phyloP scores from a whole-genome alignment of 2,888 invertebrate species.

The Melikaiella ostensackeni region DNA sequence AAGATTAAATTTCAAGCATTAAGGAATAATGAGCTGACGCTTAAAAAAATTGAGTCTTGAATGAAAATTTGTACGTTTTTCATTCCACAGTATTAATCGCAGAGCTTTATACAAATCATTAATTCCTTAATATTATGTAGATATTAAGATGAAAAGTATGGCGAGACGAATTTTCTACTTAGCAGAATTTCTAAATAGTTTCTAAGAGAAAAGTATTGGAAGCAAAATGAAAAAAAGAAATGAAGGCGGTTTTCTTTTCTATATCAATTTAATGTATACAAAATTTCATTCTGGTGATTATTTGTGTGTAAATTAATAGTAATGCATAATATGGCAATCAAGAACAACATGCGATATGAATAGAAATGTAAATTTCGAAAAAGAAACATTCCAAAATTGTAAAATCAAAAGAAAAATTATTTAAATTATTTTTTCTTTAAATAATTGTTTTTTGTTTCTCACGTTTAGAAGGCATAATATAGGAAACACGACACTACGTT shows the following conservation, averaged over 20 bases:
- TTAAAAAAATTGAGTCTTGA: neutral
- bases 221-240: neutral
- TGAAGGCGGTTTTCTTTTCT: neutral
- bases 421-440: neutral
- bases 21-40: neutral
- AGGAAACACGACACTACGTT: neutral
- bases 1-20: neutral
- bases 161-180: slow-evolving; percentile 7
- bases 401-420: neutral
- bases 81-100: slow-evolving; percentile 43
- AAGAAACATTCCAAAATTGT: slow-evolving; percentile 26
- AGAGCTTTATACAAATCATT: slow-evolving; percentile 37
- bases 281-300: neutral
- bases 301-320: neutral
- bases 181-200: neutral
- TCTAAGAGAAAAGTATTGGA: neutral
- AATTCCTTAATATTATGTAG: slow-evolving; percentile 16
- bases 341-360: neutral
- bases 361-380: slow-evolving; percentile 7
- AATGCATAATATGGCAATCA: neutral
- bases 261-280: neutral
- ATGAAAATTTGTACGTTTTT: slow-evolving; percentile 37
- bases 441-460: neutral
- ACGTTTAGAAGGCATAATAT: neutral
- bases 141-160: slow-evolving; percentile 23